These are phyloP conservation scores for Vanessa tameamea DNA, from an alignment of 1,140 invertebrate genomes.

Conservation along the genomic window DNA sequence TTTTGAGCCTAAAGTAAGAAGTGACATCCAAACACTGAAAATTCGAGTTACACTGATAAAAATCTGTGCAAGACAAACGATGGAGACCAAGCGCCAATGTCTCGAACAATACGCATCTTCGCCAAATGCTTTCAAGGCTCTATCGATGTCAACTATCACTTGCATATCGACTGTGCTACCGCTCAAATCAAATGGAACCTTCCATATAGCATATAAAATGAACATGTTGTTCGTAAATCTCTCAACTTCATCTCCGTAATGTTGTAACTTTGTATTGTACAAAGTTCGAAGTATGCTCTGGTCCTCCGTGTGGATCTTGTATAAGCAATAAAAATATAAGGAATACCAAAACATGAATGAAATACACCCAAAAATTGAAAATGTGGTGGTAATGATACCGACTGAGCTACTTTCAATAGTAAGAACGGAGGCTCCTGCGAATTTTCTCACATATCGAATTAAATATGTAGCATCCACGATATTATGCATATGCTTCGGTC, in stretches of 20 bases:
- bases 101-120: constrained; percentile 44
- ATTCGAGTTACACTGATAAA: constrained; percentile 37
- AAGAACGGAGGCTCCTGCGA: constrained; percentile 38
- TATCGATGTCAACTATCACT: constrained; percentile 49
- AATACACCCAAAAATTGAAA: constrained; percentile 47
- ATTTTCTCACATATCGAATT: constrained; percentile 32
- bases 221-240: constrained; percentile 43
- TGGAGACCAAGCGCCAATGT: constrained; percentile 32
- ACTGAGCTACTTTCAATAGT: constrained; percentile 27
- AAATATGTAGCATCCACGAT: constrained; percentile 41
- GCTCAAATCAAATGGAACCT: constrained; percentile 52
- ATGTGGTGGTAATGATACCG: constrained; percentile 26
- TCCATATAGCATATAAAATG: constrained; percentile 55
- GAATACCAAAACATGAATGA: constrained; percentile 47
- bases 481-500: constrained; percentile 36
- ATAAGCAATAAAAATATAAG: constrained; percentile 51
- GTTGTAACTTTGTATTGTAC: constrained; percentile 57
- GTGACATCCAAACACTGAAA: constrained; percentile 46
- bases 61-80: constrained; percentile 40
- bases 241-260: constrained; percentile 63
- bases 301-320: constrained; percentile 42
- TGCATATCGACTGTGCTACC: constrained; percentile 41
- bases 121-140: constrained; percentile 44
- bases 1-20: constrained; percentile 31
- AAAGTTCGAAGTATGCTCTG: constrained; percentile 54